Conservation (phyloP, 2,797 vertebrate genomes). For the Oreortyx pictus region DNA sequence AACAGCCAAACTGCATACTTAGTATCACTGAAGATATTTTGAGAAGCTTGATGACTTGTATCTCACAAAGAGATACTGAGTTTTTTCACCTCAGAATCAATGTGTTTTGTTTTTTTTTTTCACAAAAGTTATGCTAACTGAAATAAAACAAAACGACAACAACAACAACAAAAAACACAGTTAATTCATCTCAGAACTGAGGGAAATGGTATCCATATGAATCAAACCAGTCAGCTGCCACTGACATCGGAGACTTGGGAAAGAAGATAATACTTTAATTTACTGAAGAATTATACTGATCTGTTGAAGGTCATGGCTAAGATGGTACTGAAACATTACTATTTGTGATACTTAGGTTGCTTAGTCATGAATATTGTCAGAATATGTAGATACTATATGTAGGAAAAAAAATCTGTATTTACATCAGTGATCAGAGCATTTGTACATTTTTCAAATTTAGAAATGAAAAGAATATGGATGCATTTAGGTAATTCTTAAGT, state of each 20-base stretch:
- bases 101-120: fast-evolving
- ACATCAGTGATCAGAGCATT: neutral
- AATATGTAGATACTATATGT: neutral
- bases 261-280: neutral
- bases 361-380: neutral
- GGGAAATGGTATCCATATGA: neutral
- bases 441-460: neutral
- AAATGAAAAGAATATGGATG: neutral
- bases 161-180: neutral
- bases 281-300: neutral
- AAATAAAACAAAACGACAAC: neutral
- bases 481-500: neutral
- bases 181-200: neutral
- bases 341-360: neutral
- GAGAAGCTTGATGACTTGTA: neutral
- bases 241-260: neutral
- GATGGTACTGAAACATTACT: neutral
- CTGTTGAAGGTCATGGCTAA: neutral
- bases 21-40: neutral
- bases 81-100: neutral
- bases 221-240: neutral
- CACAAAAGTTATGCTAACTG: neutral
- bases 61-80: fast-evolving
- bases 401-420: neutral
- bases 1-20: neutral